phyloP scores from a whole-genome alignment of 2,888 invertebrate genomes.

The Apocheima hispidaria region DNA sequence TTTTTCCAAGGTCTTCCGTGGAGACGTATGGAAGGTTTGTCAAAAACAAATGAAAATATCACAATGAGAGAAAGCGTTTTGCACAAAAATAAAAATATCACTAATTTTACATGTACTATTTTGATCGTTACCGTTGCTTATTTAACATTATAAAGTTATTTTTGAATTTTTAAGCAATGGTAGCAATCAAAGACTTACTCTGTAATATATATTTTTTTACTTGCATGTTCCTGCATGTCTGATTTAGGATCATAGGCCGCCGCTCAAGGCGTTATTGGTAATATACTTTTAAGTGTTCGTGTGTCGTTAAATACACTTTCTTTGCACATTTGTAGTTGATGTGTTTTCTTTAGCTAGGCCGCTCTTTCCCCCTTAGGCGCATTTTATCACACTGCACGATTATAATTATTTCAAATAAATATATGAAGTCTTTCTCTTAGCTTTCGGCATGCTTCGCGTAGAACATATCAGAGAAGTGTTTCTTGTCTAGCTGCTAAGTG shows the following conservation, averaged over 20 bases:
- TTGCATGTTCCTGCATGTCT: slow-evolving; percentile 85
- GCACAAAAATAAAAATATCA: slow-evolving; percentile 71
- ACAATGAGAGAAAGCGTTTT: slow-evolving; percentile 75
- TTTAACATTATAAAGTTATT: slow-evolving; percentile 38
- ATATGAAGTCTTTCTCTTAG: slow-evolving; percentile 78
- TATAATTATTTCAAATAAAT: slow-evolving; percentile 78
- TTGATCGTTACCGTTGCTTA: slow-evolving; percentile 73
- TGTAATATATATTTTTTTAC: slow-evolving; percentile 75
- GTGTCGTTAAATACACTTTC: slow-evolving; percentile 76
- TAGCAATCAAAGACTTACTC: slow-evolving; percentile 68
- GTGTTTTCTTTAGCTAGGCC: slow-evolving; percentile 84
- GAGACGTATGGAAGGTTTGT: slow-evolving; percentile 89
- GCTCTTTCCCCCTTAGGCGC: slow-evolving; percentile 82
- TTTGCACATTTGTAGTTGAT: slow-evolving; percentile 84
- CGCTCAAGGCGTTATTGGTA: slow-evolving; percentile 82
- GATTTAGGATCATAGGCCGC: slow-evolving; percentile 83
- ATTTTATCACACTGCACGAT: slow-evolving; percentile 85
- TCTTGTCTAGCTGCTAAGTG: slow-evolving; percentile 38
- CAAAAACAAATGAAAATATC: slow-evolving; percentile 71
- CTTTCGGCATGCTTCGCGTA: slow-evolving; percentile 85
- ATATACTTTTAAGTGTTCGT: slow-evolving; percentile 76
- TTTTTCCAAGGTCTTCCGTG: slow-evolving; percentile 88
- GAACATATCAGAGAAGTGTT: slow-evolving; percentile 62
- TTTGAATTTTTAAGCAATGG: slow-evolving; percentile 57
- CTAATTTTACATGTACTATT: slow-evolving; percentile 55